These are phyloP conservation scores for Rhinichthys osculus DNA, from an alignment of 2,797 vertebrate species.

Conservation along the genomic window DNA sequence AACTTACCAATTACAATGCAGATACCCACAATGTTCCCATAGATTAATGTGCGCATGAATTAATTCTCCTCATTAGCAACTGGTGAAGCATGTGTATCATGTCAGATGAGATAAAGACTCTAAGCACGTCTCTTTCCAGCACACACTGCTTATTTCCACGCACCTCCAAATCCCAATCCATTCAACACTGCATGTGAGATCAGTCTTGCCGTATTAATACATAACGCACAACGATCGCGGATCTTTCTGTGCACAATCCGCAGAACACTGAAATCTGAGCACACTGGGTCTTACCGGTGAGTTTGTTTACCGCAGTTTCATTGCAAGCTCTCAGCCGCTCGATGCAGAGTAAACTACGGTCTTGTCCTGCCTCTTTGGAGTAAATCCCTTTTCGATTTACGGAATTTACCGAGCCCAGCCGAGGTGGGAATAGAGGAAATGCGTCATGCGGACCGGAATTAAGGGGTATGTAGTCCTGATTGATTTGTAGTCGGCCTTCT, in stretches of 20 bases:
- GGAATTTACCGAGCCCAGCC: slow-evolving; percentile 70
- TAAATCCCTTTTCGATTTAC: slow-evolving; percentile 67
- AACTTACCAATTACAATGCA: slow-evolving; percentile 20
- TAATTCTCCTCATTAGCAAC: slow-evolving; percentile 23
- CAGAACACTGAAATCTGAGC: slow-evolving; percentile 49
- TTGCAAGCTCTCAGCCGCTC: slow-evolving; percentile 66
- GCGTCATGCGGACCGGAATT: slow-evolving; percentile 74
- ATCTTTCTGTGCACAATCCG: neutral
- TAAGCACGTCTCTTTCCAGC: slow-evolving; percentile 35
- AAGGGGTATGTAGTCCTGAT: slow-evolving; percentile 71
- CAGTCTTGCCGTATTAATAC: neutral
- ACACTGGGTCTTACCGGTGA: slow-evolving; percentile 71
- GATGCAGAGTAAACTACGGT: slow-evolving; percentile 68
- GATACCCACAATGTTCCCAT: slow-evolving; percentile 8
- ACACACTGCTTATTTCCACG: slow-evolving; percentile 33
- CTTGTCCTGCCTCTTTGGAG: slow-evolving; percentile 65
- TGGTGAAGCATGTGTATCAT: slow-evolving; percentile 40
- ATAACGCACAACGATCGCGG: neutral
- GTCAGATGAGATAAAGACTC: slow-evolving; percentile 29
- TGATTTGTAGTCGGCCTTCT: neutral
- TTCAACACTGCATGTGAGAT: slow-evolving; percentile 39
- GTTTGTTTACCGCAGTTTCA: slow-evolving; percentile 70
- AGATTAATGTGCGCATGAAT: neutral
- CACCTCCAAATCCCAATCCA: slow-evolving; percentile 43
- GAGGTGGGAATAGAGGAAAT: slow-evolving; percentile 73